Percentiles rank a stretch among this genome's conserved stretches.
Evolutionary conservation across 2,797 vertebrate genomes (phyloP).

Genomic region (Myoxocephalus aenaeus): DNA sequence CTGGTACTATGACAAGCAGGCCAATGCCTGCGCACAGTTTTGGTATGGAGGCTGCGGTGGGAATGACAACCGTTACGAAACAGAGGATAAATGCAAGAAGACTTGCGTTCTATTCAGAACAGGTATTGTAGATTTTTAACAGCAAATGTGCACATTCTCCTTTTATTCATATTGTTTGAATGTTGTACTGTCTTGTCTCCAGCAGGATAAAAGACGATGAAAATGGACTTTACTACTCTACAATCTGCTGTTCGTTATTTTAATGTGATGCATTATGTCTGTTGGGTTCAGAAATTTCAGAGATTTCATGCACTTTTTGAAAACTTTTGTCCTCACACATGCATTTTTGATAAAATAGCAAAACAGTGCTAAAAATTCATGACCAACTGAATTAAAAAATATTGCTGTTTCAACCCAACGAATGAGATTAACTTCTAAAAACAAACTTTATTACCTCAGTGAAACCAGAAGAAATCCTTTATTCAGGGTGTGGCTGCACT

Average conservation of each 20-base stretch:
- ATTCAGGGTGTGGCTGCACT: constrained; percentile 10
- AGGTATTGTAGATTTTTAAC: constrained; percentile 69
- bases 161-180: constrained; percentile 14
- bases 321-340: constrained; percentile 16
- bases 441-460: constrained; percentile 44
- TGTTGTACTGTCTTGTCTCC: constrained; percentile 24
- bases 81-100: constrained; percentile 87
- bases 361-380: constrained; percentile 2
- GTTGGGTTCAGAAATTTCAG: constrained; percentile 23
- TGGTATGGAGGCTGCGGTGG: constrained; percentile 90
- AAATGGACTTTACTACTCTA: constrained; percentile 9
- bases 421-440: constrained; percentile 1
- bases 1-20: constrained; percentile 91
- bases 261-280: constrained; percentile 40
- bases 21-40: constrained; percentile 92
- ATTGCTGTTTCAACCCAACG: background rate
- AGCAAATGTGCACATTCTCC: background rate
- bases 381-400: background rate
- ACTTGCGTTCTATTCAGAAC: constrained; percentile 80
- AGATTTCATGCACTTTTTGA: constrained; percentile 36
- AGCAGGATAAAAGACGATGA: constrained; percentile 66
- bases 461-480: background rate
- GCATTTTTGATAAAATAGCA: constrained; percentile 4
- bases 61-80: constrained; percentile 89
- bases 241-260: constrained; percentile 19